Percentiles rank a stretch among this genome's conserved stretches.
Evolutionary conservation across 2,113 vertebrate species (phyloP).

Genomic region (Cynocephalus volans): DNA sequence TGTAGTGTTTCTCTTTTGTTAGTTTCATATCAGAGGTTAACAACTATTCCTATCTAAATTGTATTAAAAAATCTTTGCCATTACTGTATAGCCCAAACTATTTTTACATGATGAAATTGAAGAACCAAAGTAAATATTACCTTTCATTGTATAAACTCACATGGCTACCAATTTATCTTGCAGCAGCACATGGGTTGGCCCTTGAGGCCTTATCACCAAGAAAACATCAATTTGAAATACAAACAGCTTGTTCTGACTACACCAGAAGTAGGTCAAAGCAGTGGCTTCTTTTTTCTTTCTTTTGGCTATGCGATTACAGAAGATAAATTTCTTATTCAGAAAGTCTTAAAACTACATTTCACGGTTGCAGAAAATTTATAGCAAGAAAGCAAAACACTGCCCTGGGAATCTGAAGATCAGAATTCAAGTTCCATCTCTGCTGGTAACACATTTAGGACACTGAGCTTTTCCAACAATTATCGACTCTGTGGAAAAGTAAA

Average conservation of each 20-base stretch:
- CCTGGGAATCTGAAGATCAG: not conserved
- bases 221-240: constrained; percentile 62
- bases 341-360: constrained; percentile 42
- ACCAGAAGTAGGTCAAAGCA: not conserved
- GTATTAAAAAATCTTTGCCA: constrained; percentile 50
- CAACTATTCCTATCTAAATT: constrained; percentile 32
- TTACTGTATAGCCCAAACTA: constrained; percentile 48
- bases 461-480: not conserved
- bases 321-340: constrained; percentile 66
- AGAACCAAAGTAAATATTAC: constrained; percentile 66
- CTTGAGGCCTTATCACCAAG: constrained; percentile 58
- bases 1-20: constrained; percentile 6
- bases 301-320: constrained; percentile 44
- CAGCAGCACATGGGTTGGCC: not conserved
- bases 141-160: constrained; percentile 61
- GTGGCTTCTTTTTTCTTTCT: not conserved
- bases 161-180: constrained; percentile 53
- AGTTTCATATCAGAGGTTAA: constrained; percentile 49
- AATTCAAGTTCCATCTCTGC: not conserved
- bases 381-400: not conserved
- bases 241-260: constrained; percentile 43
- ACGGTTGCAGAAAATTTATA: not conserved
- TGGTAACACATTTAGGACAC: constrained; percentile 24
- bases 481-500: constrained; percentile 32
- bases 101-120: constrained; percentile 69